Evolutionary conservation across 2,113 vertebrate species (phyloP), one percentile per base, ranked within the genome.

Genomic region (Tyto alba): DNA sequence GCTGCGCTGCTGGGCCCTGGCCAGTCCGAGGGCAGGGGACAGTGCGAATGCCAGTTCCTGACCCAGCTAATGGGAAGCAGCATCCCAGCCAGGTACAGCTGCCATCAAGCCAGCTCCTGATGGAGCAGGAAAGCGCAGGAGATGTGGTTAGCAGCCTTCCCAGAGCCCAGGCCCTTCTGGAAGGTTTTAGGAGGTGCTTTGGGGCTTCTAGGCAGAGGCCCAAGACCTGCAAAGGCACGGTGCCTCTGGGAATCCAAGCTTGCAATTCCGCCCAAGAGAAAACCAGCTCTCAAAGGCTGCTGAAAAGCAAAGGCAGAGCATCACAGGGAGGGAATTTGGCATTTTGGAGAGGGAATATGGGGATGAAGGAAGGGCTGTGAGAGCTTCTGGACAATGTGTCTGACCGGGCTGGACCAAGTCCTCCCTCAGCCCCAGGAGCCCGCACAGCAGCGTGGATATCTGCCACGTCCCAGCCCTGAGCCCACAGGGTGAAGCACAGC

Each of bases 371-470:
- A 90, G 20, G 43, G 62, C 36, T 77, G 20, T 50, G n/a, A 93
- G 30, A 34, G 3, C 22, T 85, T 13, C 13, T 4, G 19, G 52
- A 85, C 73, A 22, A 3, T 8, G 17, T 38, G 27, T 68, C 32
- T 41, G 43, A 41, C 57, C 81, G 50, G 27, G 34, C 10, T 1
- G 0, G 29, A 45, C 29, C 41, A 73, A 84, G 13, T 22, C 18
- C 15, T 60, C 13, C 62, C 38, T 80, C 36, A 76, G 36, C 27
- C 47, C 5, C 9, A 75, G 56, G 16, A 92, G 22, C n/a, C 43
- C 0, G 0, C 38, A 45, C 22, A 73, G 69, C 30, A 32, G 17
- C 2, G 1, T 29, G 60, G 41, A 66, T 30, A 82, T 13, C 41
- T 43, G 55, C 38, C 22, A 25, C 4, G 2, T 41, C n/a, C 21